These are phyloP conservation scores for Neuroscelio doddi DNA, from an alignment of 2,888 invertebrate genomes.

Conservation along the genomic window DNA sequence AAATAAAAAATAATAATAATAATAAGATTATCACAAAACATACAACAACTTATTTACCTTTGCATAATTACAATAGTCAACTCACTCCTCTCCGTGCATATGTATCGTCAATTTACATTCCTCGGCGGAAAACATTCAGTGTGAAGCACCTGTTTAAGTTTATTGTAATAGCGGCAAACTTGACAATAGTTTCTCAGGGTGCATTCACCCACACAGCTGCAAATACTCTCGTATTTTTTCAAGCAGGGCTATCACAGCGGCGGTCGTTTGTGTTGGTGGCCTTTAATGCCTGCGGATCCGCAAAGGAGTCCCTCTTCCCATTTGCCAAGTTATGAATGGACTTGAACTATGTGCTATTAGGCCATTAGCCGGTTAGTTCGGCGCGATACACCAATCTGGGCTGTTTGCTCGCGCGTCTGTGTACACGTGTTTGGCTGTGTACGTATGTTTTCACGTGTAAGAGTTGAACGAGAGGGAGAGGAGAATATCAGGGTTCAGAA, in stretches of 20 bases:
- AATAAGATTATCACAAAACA: too few relatives aligned
- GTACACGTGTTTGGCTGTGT: too few relatives aligned
- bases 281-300: slow-evolving; percentile 37
- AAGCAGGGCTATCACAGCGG: slow-evolving; percentile 16
- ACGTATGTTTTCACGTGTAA: slow-evolving; percentile 35
- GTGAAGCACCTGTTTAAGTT: slow-evolving; percentile 20
- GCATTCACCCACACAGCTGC: slow-evolving; percentile 9
- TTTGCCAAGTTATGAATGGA: slow-evolving; percentile 58
- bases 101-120: slow-evolving; percentile 13
- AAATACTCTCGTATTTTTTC: slow-evolving; percentile 1
- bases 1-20: too few relatives aligned
- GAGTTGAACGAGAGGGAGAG: slow-evolving; percentile 29
- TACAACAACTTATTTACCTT: too few relatives aligned
- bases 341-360: slow-evolving; percentile 55
- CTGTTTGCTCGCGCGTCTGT: slow-evolving; percentile 43
- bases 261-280: slow-evolving; percentile 5
- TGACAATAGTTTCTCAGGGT: slow-evolving; percentile 27
- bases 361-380: slow-evolving; percentile 52
- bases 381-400: slow-evolving; percentile 44
- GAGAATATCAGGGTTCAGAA: slow-evolving; percentile 31
- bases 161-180: background rate
- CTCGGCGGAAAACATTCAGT: slow-evolving; percentile 4
- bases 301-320: slow-evolving; percentile 36
- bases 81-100: background rate
- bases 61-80: too few relatives aligned